These are phyloP conservation scores for Teleogryllus oceanicus DNA, from an alignment of 2,888 invertebrate genomes.

Conservation along the genomic window DNA sequence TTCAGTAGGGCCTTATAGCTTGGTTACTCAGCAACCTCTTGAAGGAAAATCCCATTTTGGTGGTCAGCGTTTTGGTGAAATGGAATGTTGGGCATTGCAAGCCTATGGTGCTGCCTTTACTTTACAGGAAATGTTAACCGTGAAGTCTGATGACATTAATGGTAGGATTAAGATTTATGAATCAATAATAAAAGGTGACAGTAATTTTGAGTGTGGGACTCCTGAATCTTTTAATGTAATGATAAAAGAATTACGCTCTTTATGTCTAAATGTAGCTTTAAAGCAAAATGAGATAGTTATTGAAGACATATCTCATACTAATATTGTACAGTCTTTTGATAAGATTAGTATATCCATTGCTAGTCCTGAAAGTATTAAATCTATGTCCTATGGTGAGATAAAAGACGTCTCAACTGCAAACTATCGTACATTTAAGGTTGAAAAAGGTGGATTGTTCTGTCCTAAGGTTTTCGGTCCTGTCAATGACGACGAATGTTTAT, in stretches of 20 bases:
- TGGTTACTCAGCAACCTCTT: slow-evolving; percentile 35
- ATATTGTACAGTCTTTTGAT: not conserved
- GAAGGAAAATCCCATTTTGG: slow-evolving; percentile 35
- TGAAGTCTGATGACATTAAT: slow-evolving; percentile 34
- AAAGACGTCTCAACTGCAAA: slow-evolving; percentile 30
- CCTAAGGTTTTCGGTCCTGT: slow-evolving; percentile 32
- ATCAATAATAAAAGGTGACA: slow-evolving; percentile 30
- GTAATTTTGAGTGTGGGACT: slow-evolving; percentile 26
- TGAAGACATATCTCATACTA: not conserved
- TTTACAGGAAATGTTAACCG: slow-evolving; percentile 33
- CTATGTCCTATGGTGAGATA: slow-evolving; percentile 31
- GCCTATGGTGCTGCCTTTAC: slow-evolving; percentile 34
- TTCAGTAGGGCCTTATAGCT: slow-evolving; percentile 32
- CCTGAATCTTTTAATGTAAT: slow-evolving; percentile 36
- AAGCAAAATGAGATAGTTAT: slow-evolving; percentile 12
- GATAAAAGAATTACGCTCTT: slow-evolving; percentile 29
- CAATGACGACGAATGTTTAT: slow-evolving; percentile 33
- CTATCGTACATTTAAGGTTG: slow-evolving; percentile 32
- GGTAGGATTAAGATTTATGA: slow-evolving; percentile 33
- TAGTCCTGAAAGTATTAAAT: slow-evolving; percentile 27
- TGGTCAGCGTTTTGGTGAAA: slow-evolving; percentile 36
- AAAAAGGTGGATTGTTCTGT: slow-evolving; percentile 32
- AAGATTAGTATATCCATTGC: slow-evolving; percentile 11
- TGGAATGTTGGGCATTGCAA: slow-evolving; percentile 35
- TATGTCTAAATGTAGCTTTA: slow-evolving; percentile 27